Conservation (phyloP, 1,140 invertebrate genomes). For the Rhagoletis zephyria region DNA sequence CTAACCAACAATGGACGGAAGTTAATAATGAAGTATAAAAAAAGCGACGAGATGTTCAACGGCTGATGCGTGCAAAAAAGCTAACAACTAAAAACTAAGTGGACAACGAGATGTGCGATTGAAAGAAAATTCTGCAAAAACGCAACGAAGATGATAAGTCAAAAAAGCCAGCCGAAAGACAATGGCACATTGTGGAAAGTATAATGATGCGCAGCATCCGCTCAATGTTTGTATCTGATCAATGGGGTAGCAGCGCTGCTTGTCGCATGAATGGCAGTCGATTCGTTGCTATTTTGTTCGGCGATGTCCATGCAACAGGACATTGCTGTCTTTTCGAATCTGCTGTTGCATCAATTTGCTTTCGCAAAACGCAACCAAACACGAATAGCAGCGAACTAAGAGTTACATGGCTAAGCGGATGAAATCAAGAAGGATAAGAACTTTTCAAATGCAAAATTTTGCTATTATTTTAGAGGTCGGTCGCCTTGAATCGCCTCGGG, state of each 20-base stretch:
- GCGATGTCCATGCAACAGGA: background rate
- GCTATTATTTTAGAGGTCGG: too few relatives aligned
- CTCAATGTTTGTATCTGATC: background rate
- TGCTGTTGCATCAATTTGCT: background rate
- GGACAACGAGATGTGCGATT: background rate
- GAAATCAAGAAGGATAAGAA: too few relatives aligned
- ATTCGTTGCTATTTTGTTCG: background rate
- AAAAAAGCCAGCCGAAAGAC: background rate
- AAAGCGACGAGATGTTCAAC: background rate
- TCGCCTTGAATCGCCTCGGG: too few relatives aligned
- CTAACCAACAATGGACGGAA: conserved; percentile 37
- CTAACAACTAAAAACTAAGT: background rate
- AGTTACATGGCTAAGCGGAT: too few relatives aligned
- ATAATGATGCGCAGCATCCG: background rate
- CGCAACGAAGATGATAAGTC: conserved; percentile 3
- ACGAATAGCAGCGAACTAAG: too few relatives aligned
- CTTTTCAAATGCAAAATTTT: too few relatives aligned
- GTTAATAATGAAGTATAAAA: conserved; percentile 29
- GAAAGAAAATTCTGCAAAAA: background rate
- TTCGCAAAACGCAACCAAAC: background rate
- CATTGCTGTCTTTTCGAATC: background rate
- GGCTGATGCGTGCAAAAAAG: background rate
- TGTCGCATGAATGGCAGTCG: background rate
- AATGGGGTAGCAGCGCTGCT: background rate
- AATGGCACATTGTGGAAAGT: background rate